These are phyloP conservation scores for Tridacna crocea DNA, from an alignment of 2,888 invertebrate genomes.

Conservation along the genomic window DNA sequence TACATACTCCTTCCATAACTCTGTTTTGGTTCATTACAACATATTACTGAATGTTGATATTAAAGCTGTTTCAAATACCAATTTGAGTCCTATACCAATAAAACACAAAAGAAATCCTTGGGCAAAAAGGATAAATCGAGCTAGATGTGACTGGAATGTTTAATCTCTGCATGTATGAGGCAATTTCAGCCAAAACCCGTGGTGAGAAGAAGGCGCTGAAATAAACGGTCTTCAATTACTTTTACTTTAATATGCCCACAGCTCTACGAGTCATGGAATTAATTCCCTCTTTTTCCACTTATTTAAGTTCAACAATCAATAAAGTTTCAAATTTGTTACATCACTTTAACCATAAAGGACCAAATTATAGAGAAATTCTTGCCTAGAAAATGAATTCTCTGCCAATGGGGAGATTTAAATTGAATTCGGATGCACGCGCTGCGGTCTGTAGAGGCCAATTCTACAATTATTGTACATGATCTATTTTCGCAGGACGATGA, in stretches of 20 bases:
- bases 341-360: conserved; percentile 30
- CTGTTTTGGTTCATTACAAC: too few relatives aligned
- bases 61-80: too few relatives aligned
- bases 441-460: conserved; percentile 29
- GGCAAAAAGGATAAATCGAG: too few relatives aligned
- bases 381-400: conserved; percentile 30
- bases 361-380: conserved; percentile 28
- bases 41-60: too few relatives aligned
- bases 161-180: neutral
- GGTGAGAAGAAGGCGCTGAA: conserved; percentile 11
- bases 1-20: too few relatives aligned
- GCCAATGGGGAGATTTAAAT: conserved; percentile 23
- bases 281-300: conserved; percentile 34
- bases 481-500: conserved; percentile 16
- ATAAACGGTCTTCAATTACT: conserved; percentile 25
- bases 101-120: too few relatives aligned
- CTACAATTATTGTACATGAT: conserved; percentile 32
- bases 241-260: conserved; percentile 28
- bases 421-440: conserved; percentile 33
- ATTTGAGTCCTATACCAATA: too few relatives aligned
- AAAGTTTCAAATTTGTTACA: conserved; percentile 32
- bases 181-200: conserved; percentile 1
- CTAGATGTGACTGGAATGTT: too few relatives aligned
- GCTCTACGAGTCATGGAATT: conserved; percentile 28
- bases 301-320: conserved; percentile 34